Evolutionary conservation across 1,140 invertebrate species (phyloP).

Genomic region (Ylistrum balloti): DNA sequence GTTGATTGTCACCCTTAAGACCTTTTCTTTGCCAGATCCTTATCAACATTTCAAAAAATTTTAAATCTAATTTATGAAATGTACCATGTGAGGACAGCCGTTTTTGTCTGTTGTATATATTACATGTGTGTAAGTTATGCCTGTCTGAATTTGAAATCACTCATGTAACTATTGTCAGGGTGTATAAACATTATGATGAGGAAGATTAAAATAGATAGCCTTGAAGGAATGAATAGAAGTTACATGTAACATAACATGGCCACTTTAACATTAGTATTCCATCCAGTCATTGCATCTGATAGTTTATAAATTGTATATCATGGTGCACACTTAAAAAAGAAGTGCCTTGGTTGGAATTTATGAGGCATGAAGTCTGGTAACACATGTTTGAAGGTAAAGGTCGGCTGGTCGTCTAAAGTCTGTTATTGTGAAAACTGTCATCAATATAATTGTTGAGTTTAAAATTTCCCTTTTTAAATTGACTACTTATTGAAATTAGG

Average conservation of each 20-base stretch:
- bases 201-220: background rate
- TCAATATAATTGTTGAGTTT: too few species aligned
- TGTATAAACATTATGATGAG: too few species aligned
- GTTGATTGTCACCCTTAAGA: too few species aligned
- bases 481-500: background rate
- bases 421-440: background rate
- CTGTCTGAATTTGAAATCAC: too few species aligned
- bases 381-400: background rate
- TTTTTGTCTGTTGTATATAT: too few species aligned
- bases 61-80: too few species aligned
- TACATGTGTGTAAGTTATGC: too few species aligned
- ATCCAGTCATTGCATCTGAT: background rate
- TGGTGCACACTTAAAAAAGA: background rate
- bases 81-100: too few species aligned
- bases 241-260: background rate
- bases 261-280: background rate
- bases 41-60: too few species aligned
- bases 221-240: background rate
- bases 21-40: too few species aligned
- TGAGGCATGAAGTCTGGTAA: background rate
- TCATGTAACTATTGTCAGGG: too few species aligned
- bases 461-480: background rate
- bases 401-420: background rate
- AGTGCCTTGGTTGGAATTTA: background rate
- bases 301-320: background rate